Base-by-base conservation (phyloP, 2,113 vertebrate genomes). In the Gopherus flavomarginatus region DNA sequence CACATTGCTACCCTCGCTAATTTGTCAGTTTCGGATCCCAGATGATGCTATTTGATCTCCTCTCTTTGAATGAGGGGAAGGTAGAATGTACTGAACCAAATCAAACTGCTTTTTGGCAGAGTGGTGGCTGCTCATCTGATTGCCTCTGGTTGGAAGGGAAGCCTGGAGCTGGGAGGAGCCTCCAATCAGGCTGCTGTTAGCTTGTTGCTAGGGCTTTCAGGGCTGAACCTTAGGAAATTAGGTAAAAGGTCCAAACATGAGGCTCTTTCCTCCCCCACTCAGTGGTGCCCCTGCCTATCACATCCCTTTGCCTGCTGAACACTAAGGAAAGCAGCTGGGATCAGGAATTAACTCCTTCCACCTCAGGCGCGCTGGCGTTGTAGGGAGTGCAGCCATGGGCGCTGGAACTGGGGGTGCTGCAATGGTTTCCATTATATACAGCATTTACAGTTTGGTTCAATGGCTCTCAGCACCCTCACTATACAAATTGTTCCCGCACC, bases 201-300 rank as follows among this genome's bases (percentile, higher is more conserved):
- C 75, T 69, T 2, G 91, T 90, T 96, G 92, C 95, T 86, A 94
- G 62, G 65, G 78, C 83, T 90, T 79, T 91, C 87, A 88, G 90
- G 92, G 94, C 92, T 47, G 83, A 97, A 96, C 94, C 90, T 94
- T 83, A 77, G 75, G 87, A 97, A 97, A 97, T 94, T 87, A 95
- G 92, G 90, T 95, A 94, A 95, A 98, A 97, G 95, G 94, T 96
- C 96, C 93, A 72, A 94, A 94, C 49, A 0, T 0, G 4, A 89
- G 80, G 50, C 5, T 11, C 47, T 88, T 90, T 86, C 95, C 89
- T 95, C 92, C 95, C 79, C 57, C 89, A 1, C 0, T 0, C 27
- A 6, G 81, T 5, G 72, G 89, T 96, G 95, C 96, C 95, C 86
- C 97, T 69, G 94, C 95, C 91, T 95, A 89, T 85, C 90, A 90